phyloP scores from a whole-genome alignment of 2,888 invertebrate species.

The Drosophila siamana region DNA sequence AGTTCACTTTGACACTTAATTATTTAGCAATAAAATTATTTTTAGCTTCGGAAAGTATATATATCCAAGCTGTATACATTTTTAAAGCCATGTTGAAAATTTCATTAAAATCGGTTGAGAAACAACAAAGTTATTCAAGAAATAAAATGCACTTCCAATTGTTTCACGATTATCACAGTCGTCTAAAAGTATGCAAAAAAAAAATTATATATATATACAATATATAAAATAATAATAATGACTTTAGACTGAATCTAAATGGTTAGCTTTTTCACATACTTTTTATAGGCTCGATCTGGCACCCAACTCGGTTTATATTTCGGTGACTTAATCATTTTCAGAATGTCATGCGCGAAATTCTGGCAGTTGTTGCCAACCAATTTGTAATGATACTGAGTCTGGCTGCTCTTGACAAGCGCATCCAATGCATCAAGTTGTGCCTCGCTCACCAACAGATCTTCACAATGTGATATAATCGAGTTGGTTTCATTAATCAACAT shows the following conservation, averaged over 20 bases:
- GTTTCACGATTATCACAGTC: neutral
- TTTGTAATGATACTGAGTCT: conserved; percentile 4
- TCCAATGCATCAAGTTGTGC: conserved; percentile 1
- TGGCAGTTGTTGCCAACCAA: conserved; percentile 16
- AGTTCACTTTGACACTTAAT: neutral
- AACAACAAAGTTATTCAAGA: neutral
- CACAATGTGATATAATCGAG: neutral
- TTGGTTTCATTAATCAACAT: neutral
- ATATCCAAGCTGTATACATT: neutral
- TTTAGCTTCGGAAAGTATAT: neutral
- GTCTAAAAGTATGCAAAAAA: neutral
- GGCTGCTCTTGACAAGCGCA: neutral
- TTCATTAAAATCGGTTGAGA: neutral
- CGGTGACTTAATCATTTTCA: neutral
- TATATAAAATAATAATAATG: too few species aligned
- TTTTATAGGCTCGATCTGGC: neutral
- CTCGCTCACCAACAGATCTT: neutral
- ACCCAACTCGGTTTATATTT: neutral
- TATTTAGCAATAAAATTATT: neutral
- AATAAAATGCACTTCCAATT: neutral
- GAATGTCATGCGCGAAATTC: conserved; percentile 7
- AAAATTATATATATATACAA: neutral
- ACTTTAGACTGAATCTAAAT: neutral
- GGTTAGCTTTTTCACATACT: neutral
- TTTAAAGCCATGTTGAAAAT: neutral